A percentile compares a stretch with the other conserved stretches of the same genome.
Evolutionary conservation across 2,113 vertebrate genomes (phyloP).

Genomic region (Pimephales promelas): DNA sequence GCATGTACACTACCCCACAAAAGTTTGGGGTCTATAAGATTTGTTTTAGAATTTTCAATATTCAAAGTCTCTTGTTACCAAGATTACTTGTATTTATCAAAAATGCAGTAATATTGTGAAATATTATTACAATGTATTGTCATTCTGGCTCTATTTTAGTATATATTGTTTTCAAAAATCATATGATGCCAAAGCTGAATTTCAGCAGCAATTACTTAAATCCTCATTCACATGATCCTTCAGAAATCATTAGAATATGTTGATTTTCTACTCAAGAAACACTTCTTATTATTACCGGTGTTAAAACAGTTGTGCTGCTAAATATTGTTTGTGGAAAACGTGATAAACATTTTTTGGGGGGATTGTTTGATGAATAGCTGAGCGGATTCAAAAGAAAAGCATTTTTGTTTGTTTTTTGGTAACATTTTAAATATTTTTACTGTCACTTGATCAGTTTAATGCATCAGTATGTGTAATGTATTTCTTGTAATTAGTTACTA

Average conservation of each 20-base stretch:
- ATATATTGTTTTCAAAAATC: not conserved
- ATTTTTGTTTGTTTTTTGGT: not conserved
- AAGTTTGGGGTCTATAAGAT: too few relatives aligned
- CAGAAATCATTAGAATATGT: not conserved
- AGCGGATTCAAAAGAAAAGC: not conserved
- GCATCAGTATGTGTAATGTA: too few relatives aligned
- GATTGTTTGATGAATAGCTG: not conserved
- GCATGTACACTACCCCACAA: too few relatives aligned
- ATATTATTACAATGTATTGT: not conserved
- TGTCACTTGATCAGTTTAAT: not conserved
- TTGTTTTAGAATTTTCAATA: too few relatives aligned
- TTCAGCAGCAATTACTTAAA: not conserved
- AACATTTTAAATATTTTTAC: not conserved
- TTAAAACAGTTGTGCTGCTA: not conserved
- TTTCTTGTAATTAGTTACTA: too few relatives aligned
- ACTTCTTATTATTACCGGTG: not conserved
- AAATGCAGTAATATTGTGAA: not conserved
- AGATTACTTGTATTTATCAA: not conserved
- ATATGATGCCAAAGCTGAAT: not conserved
- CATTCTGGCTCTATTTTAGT: not conserved
- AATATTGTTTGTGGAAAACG: not conserved
- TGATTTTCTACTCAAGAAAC: not conserved
- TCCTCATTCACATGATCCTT: not conserved
- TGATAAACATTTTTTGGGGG: not conserved
- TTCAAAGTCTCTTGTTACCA: too few relatives aligned